Conservation (phyloP, 2,797 vertebrate genomes). For the Silurus lanzhouensis region DNA sequence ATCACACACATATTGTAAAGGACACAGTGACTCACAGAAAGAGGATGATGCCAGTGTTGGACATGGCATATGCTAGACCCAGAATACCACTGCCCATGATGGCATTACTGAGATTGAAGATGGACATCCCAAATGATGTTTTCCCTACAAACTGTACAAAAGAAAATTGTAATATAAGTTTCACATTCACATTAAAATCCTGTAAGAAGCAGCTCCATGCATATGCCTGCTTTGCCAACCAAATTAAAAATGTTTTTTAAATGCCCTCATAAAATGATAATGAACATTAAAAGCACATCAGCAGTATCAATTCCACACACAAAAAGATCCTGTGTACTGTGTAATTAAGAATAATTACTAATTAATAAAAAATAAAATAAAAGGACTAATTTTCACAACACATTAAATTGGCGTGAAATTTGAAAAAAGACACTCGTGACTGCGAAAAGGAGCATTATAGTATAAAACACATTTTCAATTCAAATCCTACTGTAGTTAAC, state of each 20-base stretch:
- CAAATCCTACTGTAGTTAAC: neutral
- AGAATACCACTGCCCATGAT: conserved; percentile 89
- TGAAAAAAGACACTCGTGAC: neutral
- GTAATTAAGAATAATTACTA: too few species aligned
- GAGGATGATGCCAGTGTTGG: conserved; percentile 83
- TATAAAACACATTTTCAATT: neutral
- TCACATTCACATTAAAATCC: neutral
- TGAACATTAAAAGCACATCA: neutral
- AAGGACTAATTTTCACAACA: neutral
- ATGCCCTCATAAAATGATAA: neutral
- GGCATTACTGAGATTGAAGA: conserved; percentile 88
- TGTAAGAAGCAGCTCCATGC: neutral
- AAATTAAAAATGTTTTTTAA: neutral
- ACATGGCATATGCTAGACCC: conserved; percentile 84
- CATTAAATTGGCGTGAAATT: neutral
- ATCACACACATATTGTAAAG: conserved; percentile 54
- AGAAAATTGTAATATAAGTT: neutral
- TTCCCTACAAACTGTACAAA: conserved; percentile 82
- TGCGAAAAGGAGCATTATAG: neutral
- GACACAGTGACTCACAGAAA: conserved; percentile 81
- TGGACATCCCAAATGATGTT: conserved; percentile 86
- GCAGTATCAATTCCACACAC: neutral
- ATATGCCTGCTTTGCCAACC: neutral
- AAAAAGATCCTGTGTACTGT: too few species aligned
- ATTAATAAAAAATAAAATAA: too few species aligned